A percentile compares a stretch with the other conserved stretches of the same genome.
Evolutionary conservation across 2,113 vertebrate species (phyloP).

Genomic region (Phocoena sinus): DNA sequence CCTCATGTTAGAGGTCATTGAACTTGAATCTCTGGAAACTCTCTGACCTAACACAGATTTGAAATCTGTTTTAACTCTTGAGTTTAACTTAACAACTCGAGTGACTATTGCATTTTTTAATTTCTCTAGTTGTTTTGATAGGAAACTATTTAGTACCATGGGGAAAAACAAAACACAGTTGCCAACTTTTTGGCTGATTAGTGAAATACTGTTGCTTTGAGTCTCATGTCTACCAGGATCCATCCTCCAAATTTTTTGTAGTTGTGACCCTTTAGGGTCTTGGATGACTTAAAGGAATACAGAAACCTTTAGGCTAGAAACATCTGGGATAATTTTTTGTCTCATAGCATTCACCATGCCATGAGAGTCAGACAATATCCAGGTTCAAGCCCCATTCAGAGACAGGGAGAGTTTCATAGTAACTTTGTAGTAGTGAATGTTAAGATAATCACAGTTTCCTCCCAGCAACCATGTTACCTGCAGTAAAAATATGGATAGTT

Average conservation of each 20-base stretch:
- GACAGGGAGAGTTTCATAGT: not conserved
- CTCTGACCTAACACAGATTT: not conserved
- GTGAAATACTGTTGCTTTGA: not conserved
- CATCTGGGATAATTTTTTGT: not conserved
- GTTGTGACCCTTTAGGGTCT: not conserved
- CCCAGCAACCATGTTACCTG: not conserved
- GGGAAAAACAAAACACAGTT: not conserved
- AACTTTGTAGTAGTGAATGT: not conserved
- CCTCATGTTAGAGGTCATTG: not conserved
- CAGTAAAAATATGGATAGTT: not conserved
- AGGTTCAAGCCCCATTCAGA: not conserved
- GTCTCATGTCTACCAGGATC: not conserved
- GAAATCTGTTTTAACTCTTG: conserved; percentile 35
- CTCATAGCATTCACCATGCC: not conserved
- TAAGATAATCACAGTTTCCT: not conserved
- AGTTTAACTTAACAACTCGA: conserved; percentile 12
- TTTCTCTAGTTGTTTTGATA: conserved; percentile 11
- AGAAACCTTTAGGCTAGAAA: not conserved
- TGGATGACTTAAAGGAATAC: not conserved
- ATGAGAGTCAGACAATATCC: not conserved
- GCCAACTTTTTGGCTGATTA: not conserved
- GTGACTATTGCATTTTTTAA: not conserved
- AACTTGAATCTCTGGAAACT: conserved; percentile 16
- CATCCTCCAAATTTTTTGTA: not conserved
- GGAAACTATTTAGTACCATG: not conserved